Evolutionary conservation across 2,113 vertebrate species (phyloP), one percentile per base, ranked within the genome.

Genomic region (Ceuthmochares aereus): DNA sequence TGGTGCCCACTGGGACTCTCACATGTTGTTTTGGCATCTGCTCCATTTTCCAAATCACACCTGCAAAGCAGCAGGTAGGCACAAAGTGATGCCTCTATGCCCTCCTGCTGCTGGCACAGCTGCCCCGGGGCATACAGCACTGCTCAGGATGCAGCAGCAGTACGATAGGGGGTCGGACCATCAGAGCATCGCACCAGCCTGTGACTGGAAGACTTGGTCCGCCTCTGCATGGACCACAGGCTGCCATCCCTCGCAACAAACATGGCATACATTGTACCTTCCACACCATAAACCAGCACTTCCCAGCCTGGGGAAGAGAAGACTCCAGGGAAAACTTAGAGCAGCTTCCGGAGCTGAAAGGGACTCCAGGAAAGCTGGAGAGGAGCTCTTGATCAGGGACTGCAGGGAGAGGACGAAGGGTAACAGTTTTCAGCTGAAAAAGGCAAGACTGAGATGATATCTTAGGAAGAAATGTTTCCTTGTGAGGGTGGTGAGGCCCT

Each of bases 231-330:
- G 5, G 8, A 66, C 17, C 3, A 6, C 1, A 8, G 8, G 3
- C 19, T n/a, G 34, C 54, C 43, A 10, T 21, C 20, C 43, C n/a
- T 59, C 16, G 43, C 30, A 1, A 30, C 12, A 30, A 66, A 14
- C 26, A 4, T 1, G 0, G 21, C 6, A 4, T 11, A 27, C 6
- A 4, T 12, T 20, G 34, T 6, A 0, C 12, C 34, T n/a, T 30
- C 15, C 4, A 17, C 59, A 47, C 10, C 10, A 12, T 43, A 23
- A 63, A 10, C 22, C 5, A 5, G 51, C 0, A 4, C 1, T 30
- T 21, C 19, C 20, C 22, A 49, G 22, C 47, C 47, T 49, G 47
- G 47, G 18, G 45, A 45, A 45, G 43, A 45, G 43, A 49, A 49
- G 47, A 21, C 47, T 49, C 21, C 9, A 21, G 47, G 22, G 47